Evolutionary conservation across 2,888 invertebrate genomes (phyloP).

Genomic region (Escarpia spicata): DNA sequence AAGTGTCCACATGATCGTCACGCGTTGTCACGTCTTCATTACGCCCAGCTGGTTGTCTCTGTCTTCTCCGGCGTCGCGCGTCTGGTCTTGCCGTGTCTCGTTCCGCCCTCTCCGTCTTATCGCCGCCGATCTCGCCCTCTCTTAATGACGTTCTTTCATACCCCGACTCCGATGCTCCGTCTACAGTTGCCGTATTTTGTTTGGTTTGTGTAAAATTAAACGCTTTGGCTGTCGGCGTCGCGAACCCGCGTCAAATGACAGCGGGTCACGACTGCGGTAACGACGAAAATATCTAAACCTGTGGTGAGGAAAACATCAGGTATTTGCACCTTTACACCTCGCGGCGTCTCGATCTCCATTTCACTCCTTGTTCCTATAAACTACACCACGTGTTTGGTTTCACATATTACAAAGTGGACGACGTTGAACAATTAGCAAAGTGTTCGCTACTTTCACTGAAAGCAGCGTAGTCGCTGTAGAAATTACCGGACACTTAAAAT

Average conservation of each 20-base stretch:
- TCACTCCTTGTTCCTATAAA: not conserved
- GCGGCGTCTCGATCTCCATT: not conserved
- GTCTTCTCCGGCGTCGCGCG: not conserved
- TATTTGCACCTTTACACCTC: not conserved
- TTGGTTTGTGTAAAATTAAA: constrained; percentile 16
- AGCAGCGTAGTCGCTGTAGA: not conserved
- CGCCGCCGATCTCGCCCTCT: not conserved
- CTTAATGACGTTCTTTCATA: not conserved
- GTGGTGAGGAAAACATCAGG: not conserved
- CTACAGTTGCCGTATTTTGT: constrained; percentile 16
- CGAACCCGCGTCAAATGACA: not conserved
- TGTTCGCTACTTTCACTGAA: not conserved
- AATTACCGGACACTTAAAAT: not conserved
- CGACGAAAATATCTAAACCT: not conserved
- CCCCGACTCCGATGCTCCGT: not conserved
- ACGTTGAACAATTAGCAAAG: not conserved
- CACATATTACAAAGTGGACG: not conserved
- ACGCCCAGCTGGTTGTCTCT: not conserved
- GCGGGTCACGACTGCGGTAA: not conserved
- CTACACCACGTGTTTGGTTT: not conserved
- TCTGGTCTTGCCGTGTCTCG: not conserved
- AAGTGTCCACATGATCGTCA: not conserved
- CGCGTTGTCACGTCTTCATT: constrained; percentile 7
- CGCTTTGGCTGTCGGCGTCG: not conserved
- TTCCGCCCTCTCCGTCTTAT: not conserved